Evolutionary conservation across 2,797 vertebrate genomes (phyloP), one percentile per base, ranked within the genome.

Genomic region (Pterois miles): DNA sequence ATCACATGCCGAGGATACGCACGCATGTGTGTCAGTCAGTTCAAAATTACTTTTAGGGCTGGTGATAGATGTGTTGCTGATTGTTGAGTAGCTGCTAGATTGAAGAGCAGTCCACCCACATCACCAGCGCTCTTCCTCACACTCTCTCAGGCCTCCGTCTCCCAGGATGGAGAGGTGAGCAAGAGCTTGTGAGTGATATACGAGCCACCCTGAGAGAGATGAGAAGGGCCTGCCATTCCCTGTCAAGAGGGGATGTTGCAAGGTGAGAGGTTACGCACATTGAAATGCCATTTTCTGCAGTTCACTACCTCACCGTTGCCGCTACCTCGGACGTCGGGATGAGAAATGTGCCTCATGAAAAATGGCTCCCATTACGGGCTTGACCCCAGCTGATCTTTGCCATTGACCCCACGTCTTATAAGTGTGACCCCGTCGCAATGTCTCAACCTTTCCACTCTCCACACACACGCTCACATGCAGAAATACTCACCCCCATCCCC

Each of bases 191-290:
- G 87, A 86, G 79, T 94, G 94, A 93, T 94, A 84, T 92, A 94
- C 36, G 88, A 91, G 82, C 67, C 71, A 59, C 85, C 34, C 74
- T 23, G 86, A 91, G 87, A 88, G 83, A 89, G 89, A 94, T 91
- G 92, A 93, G 87, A 87, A 91, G 91, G 88, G 86, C 78, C 92
- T 93, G 90, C 91, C 90, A 92, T 84, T 91, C 71, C 48, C 88
- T 86, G 89, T 91, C 91, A 90, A 81, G 83, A 82, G 81, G 83
- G 65, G 78, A 83, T 52, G 69, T 48, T 20, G 80, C 48, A 3
- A 89, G 91, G 79, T 63, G 63, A 93, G 86, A 90, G 90, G 93
- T 91, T 93, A 90, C 75, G 54, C 81, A 92, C 87, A 93, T 92
- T 89, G 82, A 90, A 92, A 91, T 90, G 88, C 85, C 87, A 91